These are phyloP conservation scores for Euphydryas editha DNA, from an alignment of 2,888 invertebrate genomes.

Conservation along the genomic window DNA sequence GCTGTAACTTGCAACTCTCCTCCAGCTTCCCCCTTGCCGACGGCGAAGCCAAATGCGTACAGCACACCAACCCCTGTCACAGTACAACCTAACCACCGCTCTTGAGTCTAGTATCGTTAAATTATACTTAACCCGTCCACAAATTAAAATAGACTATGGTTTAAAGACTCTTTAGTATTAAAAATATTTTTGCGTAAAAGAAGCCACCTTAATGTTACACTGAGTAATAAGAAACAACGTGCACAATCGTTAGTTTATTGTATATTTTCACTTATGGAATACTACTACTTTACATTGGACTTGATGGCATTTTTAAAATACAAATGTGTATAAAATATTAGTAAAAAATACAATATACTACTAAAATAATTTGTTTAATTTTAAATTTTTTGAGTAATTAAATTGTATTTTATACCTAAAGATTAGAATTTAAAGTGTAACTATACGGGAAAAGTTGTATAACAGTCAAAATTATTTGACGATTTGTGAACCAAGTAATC, in stretches of 20 bases:
- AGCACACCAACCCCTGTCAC: constrained; percentile 72
- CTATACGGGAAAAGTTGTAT: not conserved
- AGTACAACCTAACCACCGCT: constrained; percentile 70
- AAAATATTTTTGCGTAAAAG: not conserved
- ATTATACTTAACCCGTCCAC: not conserved
- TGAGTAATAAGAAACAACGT: not conserved
- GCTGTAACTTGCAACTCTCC: constrained; percentile 50
- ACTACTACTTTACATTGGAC: too few relatives aligned
- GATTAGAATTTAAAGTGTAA: constrained; percentile 1
- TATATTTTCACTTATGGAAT: not conserved
- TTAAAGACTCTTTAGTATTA: not conserved
- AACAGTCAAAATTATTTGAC: not conserved
- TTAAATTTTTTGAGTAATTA: constrained; percentile 2
- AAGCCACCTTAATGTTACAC: not conserved
- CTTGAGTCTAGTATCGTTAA: constrained; percentile 34
- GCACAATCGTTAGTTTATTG: not conserved
- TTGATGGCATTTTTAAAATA: not conserved
- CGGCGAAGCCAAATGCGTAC: constrained; percentile 53
- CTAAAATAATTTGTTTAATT: constrained; percentile 11
- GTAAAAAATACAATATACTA: too few relatives aligned
- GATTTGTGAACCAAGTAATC: not conserved
- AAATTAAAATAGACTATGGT: not conserved
- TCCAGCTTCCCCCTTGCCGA: constrained; percentile 46
- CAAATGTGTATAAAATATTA: not conserved
- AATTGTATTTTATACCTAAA: not conserved